Base-by-base conservation (phyloP, 2,888 invertebrate genomes). In the Nomada goodeniana region DNA sequence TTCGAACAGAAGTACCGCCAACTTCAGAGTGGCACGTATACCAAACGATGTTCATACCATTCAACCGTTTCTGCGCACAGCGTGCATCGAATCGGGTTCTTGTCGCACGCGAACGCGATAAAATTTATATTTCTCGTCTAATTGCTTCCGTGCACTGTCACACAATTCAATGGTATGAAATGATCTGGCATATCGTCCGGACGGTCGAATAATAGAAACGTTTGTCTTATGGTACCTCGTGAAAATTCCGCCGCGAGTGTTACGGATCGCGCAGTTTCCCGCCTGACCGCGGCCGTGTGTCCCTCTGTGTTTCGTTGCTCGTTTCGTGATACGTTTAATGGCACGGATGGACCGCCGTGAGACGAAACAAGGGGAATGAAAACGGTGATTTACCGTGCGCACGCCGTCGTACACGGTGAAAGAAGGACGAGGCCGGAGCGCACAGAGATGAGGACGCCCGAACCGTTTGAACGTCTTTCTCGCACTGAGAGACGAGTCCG, bases 401-500 rank as follows among this genome's bases (percentile, higher is more conserved):
- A 20, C 26, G 20, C 61, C 10, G 64, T 9, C 44, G 59, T 76
- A 0, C 11, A 67, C 65, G 57, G 71, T 50, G 69, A 36, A 70
- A 26, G 67, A 73, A 76, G 59, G 52, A 84, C 78, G 65, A 52
- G 55, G 18, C 70, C 75, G 57, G 80, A 63, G 71, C 74, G 59
- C 87, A 82, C 83, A 72, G 77, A 86, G 77, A 86, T 80, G 55
- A 78, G 76, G 67, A 85, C 88, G 83, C 77, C 91, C 91, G 92
- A 89, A 85, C 91, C 86, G 91, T 85, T 81, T 88, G 91, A 92
- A 90, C 87, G 92, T 91, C 86, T 90, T 90, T 90, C 89, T 89
- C 83, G 88, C 85, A 92, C 92, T 92, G 92, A 90, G 77, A 78
- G 83, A 78, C 80, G 76, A 85, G 78, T 84, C 80, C 71, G 77